phyloP scores from a whole-genome alignment of 1,140 invertebrate genomes.

The Eumeta japonica region DNA sequence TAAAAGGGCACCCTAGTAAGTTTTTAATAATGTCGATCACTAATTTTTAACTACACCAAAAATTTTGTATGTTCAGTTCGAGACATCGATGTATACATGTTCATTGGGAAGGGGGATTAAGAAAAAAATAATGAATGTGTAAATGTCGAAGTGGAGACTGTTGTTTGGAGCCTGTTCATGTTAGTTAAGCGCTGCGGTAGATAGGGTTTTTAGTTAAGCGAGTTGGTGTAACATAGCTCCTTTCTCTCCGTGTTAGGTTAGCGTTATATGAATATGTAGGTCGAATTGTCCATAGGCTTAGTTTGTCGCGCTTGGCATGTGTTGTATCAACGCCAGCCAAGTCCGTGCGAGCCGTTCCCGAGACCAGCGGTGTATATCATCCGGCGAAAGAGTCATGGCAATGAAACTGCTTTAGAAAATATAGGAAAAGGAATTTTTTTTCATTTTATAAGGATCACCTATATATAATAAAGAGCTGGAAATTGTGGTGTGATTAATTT shows the following conservation, averaged over 20 bases:
- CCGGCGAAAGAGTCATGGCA: no score
- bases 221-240: constrained; percentile 36
- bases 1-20: constrained; percentile 29
- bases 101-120: no score
- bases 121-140: no score
- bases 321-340: constrained; percentile 58
- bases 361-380: no score
- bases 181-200: constrained; percentile 46
- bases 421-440: no score
- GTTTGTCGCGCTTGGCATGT: constrained; percentile 37
- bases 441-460: not conserved
- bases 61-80: constrained; percentile 49
- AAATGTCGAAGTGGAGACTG: no score
- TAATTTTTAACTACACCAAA: constrained; percentile 47
- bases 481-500: not conserved
- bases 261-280: constrained; percentile 39
- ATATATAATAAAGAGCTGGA: not conserved
- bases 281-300: constrained; percentile 57
- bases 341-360: constrained; percentile 43
- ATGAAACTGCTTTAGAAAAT: not conserved
- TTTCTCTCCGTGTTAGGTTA: constrained; percentile 52
- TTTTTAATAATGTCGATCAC: constrained; percentile 42
- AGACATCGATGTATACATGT: no score
- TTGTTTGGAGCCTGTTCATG: constrained; percentile 38
- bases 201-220: not conserved